A percentile compares a stretch with the other conserved stretches of the same genome.
Evolutionary conservation across 2,113 vertebrate genomes (phyloP).

Genomic region (Eurystomus gularis): DNA sequence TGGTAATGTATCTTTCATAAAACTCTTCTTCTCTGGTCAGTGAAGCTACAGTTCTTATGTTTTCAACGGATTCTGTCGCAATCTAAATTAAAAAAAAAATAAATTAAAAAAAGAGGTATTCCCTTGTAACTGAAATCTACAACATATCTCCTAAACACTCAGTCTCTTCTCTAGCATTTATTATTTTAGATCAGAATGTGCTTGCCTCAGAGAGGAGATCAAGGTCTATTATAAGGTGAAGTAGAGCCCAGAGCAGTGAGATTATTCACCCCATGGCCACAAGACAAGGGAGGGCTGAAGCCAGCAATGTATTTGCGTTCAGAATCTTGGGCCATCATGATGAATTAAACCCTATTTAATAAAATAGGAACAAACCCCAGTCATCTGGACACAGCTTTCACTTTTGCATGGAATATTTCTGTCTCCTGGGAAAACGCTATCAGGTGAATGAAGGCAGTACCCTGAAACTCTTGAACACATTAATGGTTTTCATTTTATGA

Average conservation of each 20-base stretch:
- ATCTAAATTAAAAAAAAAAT: constrained; percentile 60
- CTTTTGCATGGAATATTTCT: background rate
- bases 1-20: constrained; percentile 53
- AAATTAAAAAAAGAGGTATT: background rate
- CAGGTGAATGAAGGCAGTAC: background rate
- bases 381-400: too few relatives aligned
- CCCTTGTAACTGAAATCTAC: background rate
- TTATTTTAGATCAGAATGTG: background rate
- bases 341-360: background rate
- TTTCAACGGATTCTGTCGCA: constrained; percentile 70
- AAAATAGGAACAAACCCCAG: background rate
- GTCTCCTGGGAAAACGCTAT: background rate
- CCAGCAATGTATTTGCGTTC: background rate
- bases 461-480: background rate
- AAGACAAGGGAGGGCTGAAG: background rate
- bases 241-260: background rate
- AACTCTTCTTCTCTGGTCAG: constrained; percentile 68
- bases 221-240: background rate
- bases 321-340: background rate
- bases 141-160: background rate
- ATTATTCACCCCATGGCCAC: background rate
- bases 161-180: background rate
- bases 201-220: background rate
- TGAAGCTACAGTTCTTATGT: constrained; percentile 65
- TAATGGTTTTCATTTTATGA: background rate